Evolutionary conservation across 2,888 invertebrate species (phyloP).

Genomic region (Noctua pronuba): DNA sequence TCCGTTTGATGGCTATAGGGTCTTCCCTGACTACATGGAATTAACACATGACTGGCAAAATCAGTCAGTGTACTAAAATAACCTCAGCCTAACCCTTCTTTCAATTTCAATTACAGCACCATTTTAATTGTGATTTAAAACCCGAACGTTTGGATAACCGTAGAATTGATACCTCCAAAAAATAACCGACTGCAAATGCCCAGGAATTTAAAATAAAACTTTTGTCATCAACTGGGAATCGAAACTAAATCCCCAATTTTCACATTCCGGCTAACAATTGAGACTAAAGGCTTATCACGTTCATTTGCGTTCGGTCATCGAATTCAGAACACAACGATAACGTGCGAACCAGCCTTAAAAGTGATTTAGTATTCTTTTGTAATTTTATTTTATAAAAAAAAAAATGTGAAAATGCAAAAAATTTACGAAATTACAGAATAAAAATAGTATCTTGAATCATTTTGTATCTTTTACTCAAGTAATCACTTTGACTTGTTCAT

Average conservation of each 20-base stretch:
- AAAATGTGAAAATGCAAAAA: no score
- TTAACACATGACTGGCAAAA: not conserved
- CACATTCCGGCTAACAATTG: constrained; percentile 4
- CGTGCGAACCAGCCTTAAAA: not conserved
- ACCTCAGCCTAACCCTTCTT: not conserved
- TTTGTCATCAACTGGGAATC: constrained; percentile 28
- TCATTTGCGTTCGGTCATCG: constrained; percentile 7
- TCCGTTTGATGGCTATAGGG: no score
- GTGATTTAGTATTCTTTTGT: not conserved
- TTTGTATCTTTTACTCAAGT: no score
- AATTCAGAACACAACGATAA: constrained; percentile 13
- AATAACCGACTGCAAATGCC: not conserved
- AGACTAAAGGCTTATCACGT: constrained; percentile 22
- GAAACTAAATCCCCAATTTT: constrained; percentile 29
- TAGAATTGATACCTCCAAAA: not conserved
- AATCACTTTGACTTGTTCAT: no score
- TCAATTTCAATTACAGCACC: not conserved
- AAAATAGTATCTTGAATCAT: no score
- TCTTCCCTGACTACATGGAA: not conserved
- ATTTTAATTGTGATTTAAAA: not conserved
- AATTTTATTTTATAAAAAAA: not conserved
- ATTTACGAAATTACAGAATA: no score
- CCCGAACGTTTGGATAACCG: not conserved
- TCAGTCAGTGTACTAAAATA: not conserved
- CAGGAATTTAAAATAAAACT: constrained; percentile 4